Evolutionary conservation across 2,113 vertebrate species (phyloP), one percentile per base, ranked within the genome.

Genomic region (Octodon degus): DNA sequence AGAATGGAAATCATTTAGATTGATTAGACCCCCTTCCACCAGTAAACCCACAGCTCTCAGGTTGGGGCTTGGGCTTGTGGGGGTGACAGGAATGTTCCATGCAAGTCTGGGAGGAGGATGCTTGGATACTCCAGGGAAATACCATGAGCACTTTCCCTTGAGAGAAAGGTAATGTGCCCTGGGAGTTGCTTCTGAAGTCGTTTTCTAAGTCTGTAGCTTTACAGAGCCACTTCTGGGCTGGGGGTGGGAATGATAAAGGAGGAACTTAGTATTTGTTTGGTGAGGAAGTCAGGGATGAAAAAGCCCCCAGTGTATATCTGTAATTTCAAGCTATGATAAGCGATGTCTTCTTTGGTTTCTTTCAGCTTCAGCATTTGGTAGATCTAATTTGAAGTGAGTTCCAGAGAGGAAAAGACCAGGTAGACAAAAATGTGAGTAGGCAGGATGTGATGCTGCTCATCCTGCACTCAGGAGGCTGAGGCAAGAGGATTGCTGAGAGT

Each of bases 321-420:
- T 60, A 81, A 19, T 65, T 93, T 47, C 37, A 91, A 68, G 60
- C 50, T 40, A 22, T 77, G 25, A 5, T 2, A 55, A 58, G 19
- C 10, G 37, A 32, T 58, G 6, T 84, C 89, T 74, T 68, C 70
- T 95, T 62, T 55, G 43, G 22, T 96, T 96, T 62, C 34, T 68
- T 91, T 76, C 72, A 86, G 70, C 65, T 37, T 77, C 81, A 25
- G 50, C 17, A 47, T 90, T 74, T 53, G 40, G 47, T 70, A 40
- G 83, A 30, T 74, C 72, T 19, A 34, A 86, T 86, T 63, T 50
- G 68, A 93, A 86, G 72, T 40, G 65, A 88, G 22, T 70, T 93
- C 47, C 40, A 63, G 22, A 62, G 25, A 37, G 40, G 72, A 25
- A 67, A 86, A 60, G 74, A 10, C 37, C 86, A 76, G 88, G 37